Evolutionary conservation across 2,888 invertebrate genomes (phyloP), one percentile per base, ranked within the genome.

Genomic region (Nomada fabriciana): DNA sequence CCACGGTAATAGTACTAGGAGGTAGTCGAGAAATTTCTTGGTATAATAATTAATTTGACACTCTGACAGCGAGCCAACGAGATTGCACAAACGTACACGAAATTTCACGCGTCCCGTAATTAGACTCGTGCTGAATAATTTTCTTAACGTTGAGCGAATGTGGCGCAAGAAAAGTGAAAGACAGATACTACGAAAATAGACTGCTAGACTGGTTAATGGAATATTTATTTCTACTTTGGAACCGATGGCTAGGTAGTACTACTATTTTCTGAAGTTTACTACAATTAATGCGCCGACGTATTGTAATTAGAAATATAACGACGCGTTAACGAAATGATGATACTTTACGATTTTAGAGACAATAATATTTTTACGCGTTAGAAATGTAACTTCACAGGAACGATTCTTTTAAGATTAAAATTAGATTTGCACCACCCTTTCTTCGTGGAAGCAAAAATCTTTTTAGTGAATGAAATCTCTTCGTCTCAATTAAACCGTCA

Each of bases 1-100:
- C 88, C 88, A 87, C 18, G 86, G 53, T 1, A 76, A 75, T 29
- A 87, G 29, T 13, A 84, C 74, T 15, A 1, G 84, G 50, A 10
- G 83, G 67, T 42, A 88, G 29, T 1, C 86, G 81, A 13, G n/a
- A 70, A 42, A 25, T 70, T 86, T 4, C 57, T 76, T 1, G 84
- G 88, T 18, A 68, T 60, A 20, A 60, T 47, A 36, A 36, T 36
- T 36, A 36, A 36, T 36, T 36, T 36, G 20, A 85, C 29, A 10
- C 65, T n/a, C 29, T 82, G 84, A 10, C n/a, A 9, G 36, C 36
- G 36, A 5, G 36, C 55, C 15, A 84, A n/a, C 59, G 69, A 76
- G 11, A 86, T 80, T 23, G 69, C 63, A 25, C 67, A 83, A 15
- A 87, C 64, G 13, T 81, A 53, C 43, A 78, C 70, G 15, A 74